phyloP scores from a whole-genome alignment of 2,797 vertebrate species.

The Pangasius krempfi region DNA sequence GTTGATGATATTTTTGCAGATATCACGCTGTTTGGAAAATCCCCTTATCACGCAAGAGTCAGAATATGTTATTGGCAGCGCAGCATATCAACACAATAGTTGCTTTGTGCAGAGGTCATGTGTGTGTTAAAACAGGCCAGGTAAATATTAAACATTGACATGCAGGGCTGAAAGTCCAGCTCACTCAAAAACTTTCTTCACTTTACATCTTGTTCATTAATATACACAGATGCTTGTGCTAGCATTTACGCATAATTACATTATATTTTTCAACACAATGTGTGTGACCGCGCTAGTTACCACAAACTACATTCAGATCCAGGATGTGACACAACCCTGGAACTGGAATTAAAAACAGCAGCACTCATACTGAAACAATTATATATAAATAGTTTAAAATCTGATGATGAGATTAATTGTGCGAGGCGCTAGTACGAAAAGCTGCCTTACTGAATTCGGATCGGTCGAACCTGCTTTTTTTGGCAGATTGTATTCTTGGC shows the following conservation, averaged over 20 bases:
- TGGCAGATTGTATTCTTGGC: conserved; percentile 28
- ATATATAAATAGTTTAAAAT: not conserved
- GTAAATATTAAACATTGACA: conserved; percentile 50
- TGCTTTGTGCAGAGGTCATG: conserved; percentile 24
- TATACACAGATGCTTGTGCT: conserved; percentile 2
- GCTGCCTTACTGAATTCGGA: not conserved
- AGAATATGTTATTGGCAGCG: not conserved
- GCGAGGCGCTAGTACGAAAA: not conserved
- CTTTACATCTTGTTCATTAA: conserved; percentile 7
- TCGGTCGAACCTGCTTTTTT: conserved; percentile 24
- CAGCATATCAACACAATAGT: conserved; percentile 19
- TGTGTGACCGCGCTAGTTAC: not conserved
- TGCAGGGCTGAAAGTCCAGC: conserved; percentile 15
- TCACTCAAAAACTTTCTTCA: not conserved
- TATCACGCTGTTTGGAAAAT: not conserved
- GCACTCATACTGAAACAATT: not conserved
- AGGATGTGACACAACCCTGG: not conserved
- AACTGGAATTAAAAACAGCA: not conserved
- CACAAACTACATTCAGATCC: not conserved
- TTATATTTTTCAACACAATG: conserved; percentile 6
- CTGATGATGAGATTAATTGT: not conserved
- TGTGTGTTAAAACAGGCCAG: conserved; percentile 16
- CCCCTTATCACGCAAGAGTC: not conserved
- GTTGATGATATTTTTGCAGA: not conserved
- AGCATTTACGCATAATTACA: not conserved